phyloP scores from a whole-genome alignment of 2,797 vertebrate species.

The Coregonus ussuriensis region DNA sequence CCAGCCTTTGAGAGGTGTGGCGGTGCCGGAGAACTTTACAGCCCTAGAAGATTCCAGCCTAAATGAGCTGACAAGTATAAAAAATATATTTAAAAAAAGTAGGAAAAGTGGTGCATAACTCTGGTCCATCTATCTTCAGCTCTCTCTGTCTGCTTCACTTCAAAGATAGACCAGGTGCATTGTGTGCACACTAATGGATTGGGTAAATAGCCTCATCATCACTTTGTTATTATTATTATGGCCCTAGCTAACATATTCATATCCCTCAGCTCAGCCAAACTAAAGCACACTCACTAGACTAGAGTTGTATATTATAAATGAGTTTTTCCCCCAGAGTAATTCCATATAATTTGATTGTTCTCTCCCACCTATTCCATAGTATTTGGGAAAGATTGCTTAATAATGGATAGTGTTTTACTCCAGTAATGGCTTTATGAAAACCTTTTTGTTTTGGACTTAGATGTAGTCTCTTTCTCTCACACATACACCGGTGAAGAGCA shows the following conservation, averaged over 20 bases:
- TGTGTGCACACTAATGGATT: slow-evolving; percentile 67
- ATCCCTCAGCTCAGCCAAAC: slow-evolving; percentile 7
- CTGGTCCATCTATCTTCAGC: slow-evolving; percentile 51
- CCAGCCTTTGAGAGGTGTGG: slow-evolving; percentile 9
- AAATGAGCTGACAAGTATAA: background rate
- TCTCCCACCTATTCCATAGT: background rate
- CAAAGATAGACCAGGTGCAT: slow-evolving; percentile 60
- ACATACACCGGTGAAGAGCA: background rate
- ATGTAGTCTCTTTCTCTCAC: background rate
- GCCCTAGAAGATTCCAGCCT: background rate
- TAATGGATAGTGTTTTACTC: slow-evolving; percentile 4
- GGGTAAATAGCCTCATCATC: slow-evolving; percentile 67
- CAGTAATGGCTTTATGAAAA: background rate
- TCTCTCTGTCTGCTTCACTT: slow-evolving; percentile 40
- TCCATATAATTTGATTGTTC: slow-evolving; percentile 6
- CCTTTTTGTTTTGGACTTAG: background rate
- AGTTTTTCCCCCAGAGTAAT: background rate
- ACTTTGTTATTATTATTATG: slow-evolving; percentile 58
- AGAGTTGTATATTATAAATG: too few species aligned
- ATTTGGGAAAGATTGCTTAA: background rate
- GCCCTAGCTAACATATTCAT: slow-evolving; percentile 41
- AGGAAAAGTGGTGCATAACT: background rate
- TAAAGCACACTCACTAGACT: slow-evolving; percentile 2
- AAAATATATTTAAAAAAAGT: background rate
- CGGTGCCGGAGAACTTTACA: slow-evolving; percentile 1